Evolutionary conservation across 2,888 invertebrate genomes (phyloP), one percentile per base, ranked within the genome.

Genomic region (Petrophora chlorosata): DNA sequence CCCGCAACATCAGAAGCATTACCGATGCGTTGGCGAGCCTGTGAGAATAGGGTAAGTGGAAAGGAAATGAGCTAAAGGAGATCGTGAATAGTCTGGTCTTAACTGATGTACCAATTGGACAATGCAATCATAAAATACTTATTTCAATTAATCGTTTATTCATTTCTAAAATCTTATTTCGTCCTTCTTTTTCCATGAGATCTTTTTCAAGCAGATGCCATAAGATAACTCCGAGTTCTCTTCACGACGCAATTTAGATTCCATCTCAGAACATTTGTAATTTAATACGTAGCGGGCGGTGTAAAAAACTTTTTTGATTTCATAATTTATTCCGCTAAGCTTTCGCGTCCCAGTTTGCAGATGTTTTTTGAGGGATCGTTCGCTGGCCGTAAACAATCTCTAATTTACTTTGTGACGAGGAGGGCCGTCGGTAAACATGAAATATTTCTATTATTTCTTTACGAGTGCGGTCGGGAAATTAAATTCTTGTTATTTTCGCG

Each of bases 281-380:
- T 66, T 56, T 63, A 58, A 56, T 63, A 63, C 56, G 62, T 52
- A 62, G 49, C 59, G 54, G 51, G 40, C 43, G 58, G 48, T 47
- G 28, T 19, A 19, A 54, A n/a, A 26, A 74, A 73, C 56, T 71
- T 77, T 70, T 68, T 70, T 69, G 64, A 73, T 72, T 66, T 64
- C 44, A 60, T 66, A 26, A 49, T 65, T 61, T 63, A 59, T 60
- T 39, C 48, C 35, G 33, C 39, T 34, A 53, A 59, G 47, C 43
- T 46, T 59, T 55, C 43, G 62, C 65, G 59, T 42, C 34, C 45
- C 50, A 32, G 50, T 60, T 50, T 36, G 34, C 42, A 59, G 56
- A 59, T 58, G 58, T 56, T 62, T 61, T 65, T 48, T 46, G 35
- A 56, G 46, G 42, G 46, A 55, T 41, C 47, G 49, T 54, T 51